A percentile compares a stretch with the other conserved stretches of the same genome.
phyloP scores from a whole-genome alignment of 2,888 invertebrate genomes.

The Lepidochrysops patricia region DNA sequence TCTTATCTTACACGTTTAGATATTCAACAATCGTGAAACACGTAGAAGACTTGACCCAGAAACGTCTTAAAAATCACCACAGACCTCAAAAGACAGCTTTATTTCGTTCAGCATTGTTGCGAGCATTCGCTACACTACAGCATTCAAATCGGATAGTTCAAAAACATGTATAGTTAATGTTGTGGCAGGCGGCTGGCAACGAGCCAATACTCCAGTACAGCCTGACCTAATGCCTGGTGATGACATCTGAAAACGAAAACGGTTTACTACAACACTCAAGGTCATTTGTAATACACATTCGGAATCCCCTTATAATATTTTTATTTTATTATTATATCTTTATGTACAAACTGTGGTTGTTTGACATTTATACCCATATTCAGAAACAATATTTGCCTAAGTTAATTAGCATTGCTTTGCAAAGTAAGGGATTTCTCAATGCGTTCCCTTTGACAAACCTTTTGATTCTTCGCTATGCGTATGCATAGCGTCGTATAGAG shows the following conservation, averaged over 20 bases:
- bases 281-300: neutral
- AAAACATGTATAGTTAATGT: constrained; percentile 15
- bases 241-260: constrained; percentile 8
- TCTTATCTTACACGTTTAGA: neutral
- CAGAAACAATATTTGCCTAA: no score
- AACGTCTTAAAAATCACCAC: constrained; percentile 8
- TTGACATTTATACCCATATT: no score
- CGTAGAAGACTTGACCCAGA: neutral
- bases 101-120: neutral
- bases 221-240: constrained; percentile 3
- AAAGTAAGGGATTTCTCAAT: no score
- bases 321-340: no score
- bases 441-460: no score
- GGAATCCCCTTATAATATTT: no score
- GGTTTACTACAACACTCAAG: neutral
- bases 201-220: neutral
- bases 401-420: no score
- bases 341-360: no score
- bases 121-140: neutral
- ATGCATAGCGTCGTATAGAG: no score
- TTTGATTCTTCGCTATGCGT: no score
- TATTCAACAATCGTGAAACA: neutral
- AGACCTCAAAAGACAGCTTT: neutral
- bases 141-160: neutral
- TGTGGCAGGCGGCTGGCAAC: constrained; percentile 6